phyloP scores from a whole-genome alignment of 2,888 invertebrate species.

The Sarcophaga subvicina region DNA sequence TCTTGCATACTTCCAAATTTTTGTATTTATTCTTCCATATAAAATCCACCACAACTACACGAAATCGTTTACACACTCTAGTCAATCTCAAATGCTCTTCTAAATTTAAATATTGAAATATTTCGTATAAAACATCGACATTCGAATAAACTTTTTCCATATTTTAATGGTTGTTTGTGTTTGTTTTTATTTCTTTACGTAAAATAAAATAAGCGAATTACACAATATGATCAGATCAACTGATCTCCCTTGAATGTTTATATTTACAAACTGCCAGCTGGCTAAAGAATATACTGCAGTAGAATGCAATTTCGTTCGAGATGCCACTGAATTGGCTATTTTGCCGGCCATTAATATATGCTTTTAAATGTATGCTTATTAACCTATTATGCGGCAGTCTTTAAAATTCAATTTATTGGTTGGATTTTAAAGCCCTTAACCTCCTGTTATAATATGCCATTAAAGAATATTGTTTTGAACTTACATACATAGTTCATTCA shows the following conservation, averaged over 20 bases:
- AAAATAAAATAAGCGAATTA: constrained; percentile 14
- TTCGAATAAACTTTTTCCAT: constrained; percentile 57
- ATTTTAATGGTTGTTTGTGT: too few relatives aligned
- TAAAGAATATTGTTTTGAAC: too few relatives aligned
- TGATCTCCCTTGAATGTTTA: constrained; percentile 27
- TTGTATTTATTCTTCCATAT: constrained; percentile 58
- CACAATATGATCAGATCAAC: constrained; percentile 37
- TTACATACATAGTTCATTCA: too few relatives aligned
- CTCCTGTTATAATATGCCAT: too few relatives aligned
- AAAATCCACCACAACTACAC: constrained; percentile 52
- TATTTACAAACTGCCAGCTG: constrained; percentile 28
- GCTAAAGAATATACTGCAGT: not conserved
- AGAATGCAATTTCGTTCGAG: constrained; percentile 1
- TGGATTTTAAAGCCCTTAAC: too few relatives aligned
- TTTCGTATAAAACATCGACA: constrained; percentile 53
- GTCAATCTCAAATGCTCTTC: constrained; percentile 54
- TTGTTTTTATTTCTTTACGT: too few relatives aligned
- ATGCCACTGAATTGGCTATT: constrained; percentile 6
- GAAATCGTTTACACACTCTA: constrained; percentile 49
- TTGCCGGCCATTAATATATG: too few relatives aligned
- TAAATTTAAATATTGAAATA: constrained; percentile 53
- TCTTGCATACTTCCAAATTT: constrained; percentile 55
- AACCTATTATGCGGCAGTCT: too few relatives aligned
- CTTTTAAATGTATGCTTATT: too few relatives aligned
- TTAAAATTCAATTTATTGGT: too few relatives aligned